Conservation (phyloP, 2,888 invertebrate genomes). For the Pyrrhosoma nymphula region DNA sequence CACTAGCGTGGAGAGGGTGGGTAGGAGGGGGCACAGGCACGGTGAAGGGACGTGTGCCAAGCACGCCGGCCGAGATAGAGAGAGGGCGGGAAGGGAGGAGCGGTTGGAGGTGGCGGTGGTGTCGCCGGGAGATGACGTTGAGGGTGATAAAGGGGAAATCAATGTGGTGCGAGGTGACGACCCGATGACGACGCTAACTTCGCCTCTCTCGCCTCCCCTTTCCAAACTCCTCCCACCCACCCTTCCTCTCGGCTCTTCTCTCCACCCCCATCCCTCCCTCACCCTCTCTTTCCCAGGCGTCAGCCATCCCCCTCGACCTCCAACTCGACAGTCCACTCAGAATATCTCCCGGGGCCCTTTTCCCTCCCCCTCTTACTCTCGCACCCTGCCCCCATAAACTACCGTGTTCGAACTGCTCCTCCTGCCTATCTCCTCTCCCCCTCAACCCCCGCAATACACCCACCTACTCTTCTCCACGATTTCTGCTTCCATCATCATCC, state of each 20-base stretch:
- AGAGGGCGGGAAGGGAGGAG: not conserved
- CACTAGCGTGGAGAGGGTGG: too few species aligned
- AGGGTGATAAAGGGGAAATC: slow-evolving; percentile 54
- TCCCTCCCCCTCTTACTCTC: too few species aligned
- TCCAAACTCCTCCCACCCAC: not conserved
- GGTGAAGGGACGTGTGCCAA: not conserved
- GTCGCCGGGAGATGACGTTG: slow-evolving; percentile 42
- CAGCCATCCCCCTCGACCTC: not conserved
- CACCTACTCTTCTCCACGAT: not conserved
- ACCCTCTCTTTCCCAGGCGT: not conserved
- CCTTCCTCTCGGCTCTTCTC: too few species aligned
- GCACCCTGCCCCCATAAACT: not conserved
- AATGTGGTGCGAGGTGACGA: slow-evolving; percentile 45
- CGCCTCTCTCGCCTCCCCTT: not conserved
- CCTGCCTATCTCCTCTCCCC: too few species aligned
- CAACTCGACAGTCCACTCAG: not conserved
- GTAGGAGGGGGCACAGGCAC: too few species aligned
- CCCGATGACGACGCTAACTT: slow-evolving; percentile 58
- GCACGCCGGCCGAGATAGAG: not conserved
- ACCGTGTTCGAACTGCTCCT: not conserved
- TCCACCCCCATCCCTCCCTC: too few species aligned
- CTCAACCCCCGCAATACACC: too few species aligned
- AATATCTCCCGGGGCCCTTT: not conserved
- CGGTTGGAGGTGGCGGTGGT: not conserved
- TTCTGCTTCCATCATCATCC: not conserved